Conservation (phyloP, 2,113 vertebrate genomes). For the Scortum barcoo region DNA sequence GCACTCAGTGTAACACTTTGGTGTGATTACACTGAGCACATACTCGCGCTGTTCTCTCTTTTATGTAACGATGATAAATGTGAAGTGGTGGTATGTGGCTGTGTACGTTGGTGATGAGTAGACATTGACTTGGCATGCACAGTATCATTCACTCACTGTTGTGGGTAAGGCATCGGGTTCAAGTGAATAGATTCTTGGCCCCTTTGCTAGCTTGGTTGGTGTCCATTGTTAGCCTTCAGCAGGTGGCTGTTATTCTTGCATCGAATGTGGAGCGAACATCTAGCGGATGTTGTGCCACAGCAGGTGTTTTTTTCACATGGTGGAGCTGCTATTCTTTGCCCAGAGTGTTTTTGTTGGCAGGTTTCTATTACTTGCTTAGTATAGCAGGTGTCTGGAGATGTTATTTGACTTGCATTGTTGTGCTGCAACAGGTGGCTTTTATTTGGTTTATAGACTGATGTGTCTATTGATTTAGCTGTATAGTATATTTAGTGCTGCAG, state of each 20-base stretch:
- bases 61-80: conserved; percentile 57
- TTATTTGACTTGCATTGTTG: conserved; percentile 57
- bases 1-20: conserved; percentile 21
- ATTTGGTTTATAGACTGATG: conserved; percentile 32
- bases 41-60: conserved; percentile 17
- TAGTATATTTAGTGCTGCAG: not conserved
- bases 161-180: conserved; percentile 38
- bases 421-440: conserved; percentile 59
- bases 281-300: conserved; percentile 76
- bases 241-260: conserved; percentile 76
- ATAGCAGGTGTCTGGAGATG: conserved; percentile 67
- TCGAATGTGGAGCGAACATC: conserved; percentile 51
- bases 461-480: not conserved
- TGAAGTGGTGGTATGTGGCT: conserved; percentile 30
- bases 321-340: conserved; percentile 69
- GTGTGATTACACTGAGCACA: conserved; percentile 39
- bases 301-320: conserved; percentile 72
- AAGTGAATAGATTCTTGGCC: conserved; percentile 36
- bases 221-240: conserved; percentile 71
- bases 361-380: conserved; percentile 54
- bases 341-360: conserved; percentile 73
- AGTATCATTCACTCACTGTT: conserved; percentile 22
- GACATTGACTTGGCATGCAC: conserved; percentile 18
- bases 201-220: conserved; percentile 25
- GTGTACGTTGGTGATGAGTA: conserved; percentile 25